Percentiles rank a stretch among this genome's conserved stretches.
These are phyloP conservation scores for Leucophenga montana DNA, from an alignment of 2,888 invertebrate species.

Conservation along the genomic window DNA sequence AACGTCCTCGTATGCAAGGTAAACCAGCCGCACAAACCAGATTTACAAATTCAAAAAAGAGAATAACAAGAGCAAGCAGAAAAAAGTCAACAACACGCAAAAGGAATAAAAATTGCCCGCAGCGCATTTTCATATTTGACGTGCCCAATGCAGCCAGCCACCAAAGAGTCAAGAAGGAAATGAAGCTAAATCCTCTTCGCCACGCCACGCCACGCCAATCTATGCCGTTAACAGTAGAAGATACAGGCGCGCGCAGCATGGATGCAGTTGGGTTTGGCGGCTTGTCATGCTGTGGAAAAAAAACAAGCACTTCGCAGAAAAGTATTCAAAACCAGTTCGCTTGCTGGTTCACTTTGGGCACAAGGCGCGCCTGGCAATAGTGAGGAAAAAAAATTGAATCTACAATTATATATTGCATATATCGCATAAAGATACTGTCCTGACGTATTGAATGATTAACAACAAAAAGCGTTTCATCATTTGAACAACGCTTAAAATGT, in stretches of 20 bases:
- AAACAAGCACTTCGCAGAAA: background rate
- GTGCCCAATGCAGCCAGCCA: background rate
- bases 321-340: background rate
- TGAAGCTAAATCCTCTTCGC: background rate
- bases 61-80: background rate
- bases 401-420: too few relatives aligned
- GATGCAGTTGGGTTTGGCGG: too few relatives aligned
- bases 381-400: too few relatives aligned
- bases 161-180: background rate
- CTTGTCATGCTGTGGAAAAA: slow-evolving; percentile 15
- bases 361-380: too few relatives aligned
- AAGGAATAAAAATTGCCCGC: slow-evolving; percentile 8
- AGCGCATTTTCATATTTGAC: slow-evolving; percentile 12
- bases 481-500: too few relatives aligned
- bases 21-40: slow-evolving; percentile 50
- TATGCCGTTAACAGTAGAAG: too few relatives aligned
- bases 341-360: too few relatives aligned
- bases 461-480: too few relatives aligned
- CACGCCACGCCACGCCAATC: background rate
- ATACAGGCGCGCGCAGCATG: too few relatives aligned
- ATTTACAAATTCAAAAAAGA: slow-evolving; percentile 37
- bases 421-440: too few relatives aligned
- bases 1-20: slow-evolving; percentile 45
- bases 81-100: slow-evolving; percentile 8
- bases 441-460: too few relatives aligned